Base-by-base conservation (phyloP, 2,113 vertebrate genomes). In the Rhineura floridana region DNA sequence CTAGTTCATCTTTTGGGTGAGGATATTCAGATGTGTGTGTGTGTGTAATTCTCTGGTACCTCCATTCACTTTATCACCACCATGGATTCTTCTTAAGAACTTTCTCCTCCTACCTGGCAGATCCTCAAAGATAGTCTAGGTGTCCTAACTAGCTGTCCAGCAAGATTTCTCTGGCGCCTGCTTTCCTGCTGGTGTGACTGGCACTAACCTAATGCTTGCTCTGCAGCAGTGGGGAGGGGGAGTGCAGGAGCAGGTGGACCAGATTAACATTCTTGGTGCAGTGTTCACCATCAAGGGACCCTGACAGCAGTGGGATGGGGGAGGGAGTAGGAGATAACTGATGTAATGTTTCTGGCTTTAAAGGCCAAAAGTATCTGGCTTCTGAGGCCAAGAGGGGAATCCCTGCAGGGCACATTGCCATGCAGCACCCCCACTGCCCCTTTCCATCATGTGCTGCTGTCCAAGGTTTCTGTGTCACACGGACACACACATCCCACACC, bases 251-350 rank as follows among this genome's bases (percentile, higher is more conserved):
- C 84, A 83, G 79, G 46, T 83, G 81, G 62, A 13, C 59, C 65
- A 82, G 84, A 86, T 90, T 90, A 86, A 59, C 80, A 59, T 62
- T 77, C 19, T 25, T n/a, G 44, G 46, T 59, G 46, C 46, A n/a
- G 78, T n/a, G 33, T 67, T 75, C 21, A n/a, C 65, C 50, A 67
- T 59, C 59, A 62, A 67, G 59, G 48, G 48, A 73, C 46, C 28
- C 52, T 73, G 63, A 12, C 17, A 28, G 72, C 59, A 83, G 59
- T 5, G 65, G 48, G 28, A 7, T 23, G 1, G 91, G 83, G 87
- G 30, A 65, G 59, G 83, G 39, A 4, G 25, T 23, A 21, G 77
- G 86, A 90, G 92, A 87, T 93, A 44, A 76, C 78, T 63, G 39
- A 52, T 86, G 62, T 70, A 30, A 83, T 69, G 46, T 86, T 76